Evolutionary conservation across 2,113 vertebrate species (phyloP).

Genomic region (Leucopsar rothschildi): DNA sequence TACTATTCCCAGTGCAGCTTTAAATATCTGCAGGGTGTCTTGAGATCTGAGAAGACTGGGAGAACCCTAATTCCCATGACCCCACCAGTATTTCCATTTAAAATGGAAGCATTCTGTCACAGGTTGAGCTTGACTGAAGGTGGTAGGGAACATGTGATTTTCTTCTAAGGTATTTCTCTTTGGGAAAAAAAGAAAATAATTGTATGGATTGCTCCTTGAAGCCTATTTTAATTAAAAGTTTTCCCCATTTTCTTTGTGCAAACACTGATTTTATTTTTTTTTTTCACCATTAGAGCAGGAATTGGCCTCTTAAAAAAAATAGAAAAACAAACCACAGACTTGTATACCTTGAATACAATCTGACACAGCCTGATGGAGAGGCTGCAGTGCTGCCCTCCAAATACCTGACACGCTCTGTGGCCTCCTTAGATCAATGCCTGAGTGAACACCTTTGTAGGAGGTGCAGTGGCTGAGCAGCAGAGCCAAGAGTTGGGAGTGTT

Average conservation of each 20-base stretch:
- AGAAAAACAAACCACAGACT: accelerated
- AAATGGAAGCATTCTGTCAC: not conserved
- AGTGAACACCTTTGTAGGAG: not conserved
- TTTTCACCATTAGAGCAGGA: not conserved
- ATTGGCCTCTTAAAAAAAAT: not conserved
- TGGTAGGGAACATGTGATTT: not conserved
- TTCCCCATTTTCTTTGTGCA: not conserved
- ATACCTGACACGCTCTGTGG: not conserved
- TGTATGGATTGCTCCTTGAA: not conserved
- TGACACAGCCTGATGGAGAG: not conserved
- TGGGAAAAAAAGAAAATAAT: not conserved
- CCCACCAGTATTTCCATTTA: not conserved
- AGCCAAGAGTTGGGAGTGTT: not conserved
- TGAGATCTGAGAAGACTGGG: not conserved
- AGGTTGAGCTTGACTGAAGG: not conserved
- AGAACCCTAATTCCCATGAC: not conserved
- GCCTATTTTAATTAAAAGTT: not conserved
- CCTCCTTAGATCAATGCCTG: not conserved
- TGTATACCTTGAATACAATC: accelerated
- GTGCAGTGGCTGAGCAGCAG: not conserved
- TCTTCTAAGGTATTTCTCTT: not conserved
- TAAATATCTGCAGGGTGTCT: not conserved
- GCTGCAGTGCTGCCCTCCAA: not conserved
- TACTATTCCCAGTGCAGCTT: not conserved
- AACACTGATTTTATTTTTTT: not conserved